Evolutionary conservation across 1,140 invertebrate species (phyloP), one percentile per base, ranked within the genome.

Genomic region (Physella acuta): DNA sequence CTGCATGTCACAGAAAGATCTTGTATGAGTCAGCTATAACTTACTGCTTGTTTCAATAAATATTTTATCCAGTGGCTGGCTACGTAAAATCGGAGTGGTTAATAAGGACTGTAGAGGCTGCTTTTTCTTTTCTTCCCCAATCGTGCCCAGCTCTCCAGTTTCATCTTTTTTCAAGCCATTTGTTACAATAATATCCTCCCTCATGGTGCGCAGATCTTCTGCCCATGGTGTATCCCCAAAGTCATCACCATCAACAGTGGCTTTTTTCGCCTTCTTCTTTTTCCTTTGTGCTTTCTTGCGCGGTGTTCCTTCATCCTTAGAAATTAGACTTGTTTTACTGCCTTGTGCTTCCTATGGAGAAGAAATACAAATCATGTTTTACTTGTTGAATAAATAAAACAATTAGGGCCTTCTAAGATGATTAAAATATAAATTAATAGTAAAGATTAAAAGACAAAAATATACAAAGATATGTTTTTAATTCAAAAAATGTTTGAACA

Each of bases 41-140:
- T 73, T 70, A 81, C 81, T 72, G 55, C 74, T 77, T 36, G 77
- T 79, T 73, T 82, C 81, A 55, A 82, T 77, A 64, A 77, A 82
- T 55, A 82, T 73, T 70, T 81, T 81, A 11, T 78, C 75, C 28
- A 75, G 70, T 31, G 81, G 79, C 60, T 81, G 79, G 74, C 79
- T 81, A 26, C 74, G 71, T 1, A 82, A 55, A 58, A 75, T 68
- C 39, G 60, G 68, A 14, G 73, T 68, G 39, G 75, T 73, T 1
- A 75, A 76, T 28, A 73, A 56, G 14, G 53, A 33, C 28, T 33
- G 16, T 26, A 34, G 1, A 39, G 34, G 26, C 26, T 66, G 44
- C 31, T 60, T 60, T 11, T 33, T 53, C 30, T 78, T 72, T 17
- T 76, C 70, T 39, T 76, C 73, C 51, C 74, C 73, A 63, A 63